Percentiles rank a stretch among this genome's conserved stretches.
These are phyloP conservation scores for Drosophila bifasciata DNA, from an alignment of 1,140 invertebrate genomes.

Conservation along the genomic window DNA sequence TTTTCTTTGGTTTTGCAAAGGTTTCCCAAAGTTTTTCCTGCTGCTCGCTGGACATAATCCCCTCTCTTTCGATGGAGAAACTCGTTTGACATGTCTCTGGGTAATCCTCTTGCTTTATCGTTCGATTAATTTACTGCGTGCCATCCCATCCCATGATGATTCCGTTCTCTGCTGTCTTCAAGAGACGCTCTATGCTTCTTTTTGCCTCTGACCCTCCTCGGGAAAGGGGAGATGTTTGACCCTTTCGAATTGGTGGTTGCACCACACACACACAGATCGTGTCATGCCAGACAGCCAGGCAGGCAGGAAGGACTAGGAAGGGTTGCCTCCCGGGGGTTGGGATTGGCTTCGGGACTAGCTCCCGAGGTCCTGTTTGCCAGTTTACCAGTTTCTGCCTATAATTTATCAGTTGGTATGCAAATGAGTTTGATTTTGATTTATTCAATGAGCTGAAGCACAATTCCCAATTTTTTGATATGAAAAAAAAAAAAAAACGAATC, in stretches of 20 bases:
- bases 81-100: too few relatives aligned
- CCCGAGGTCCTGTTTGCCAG: conserved; percentile 47
- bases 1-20: too few relatives aligned
- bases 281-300: too few relatives aligned
- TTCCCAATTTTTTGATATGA: conserved; percentile 32
- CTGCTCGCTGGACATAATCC: too few relatives aligned
- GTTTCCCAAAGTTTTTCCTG: too few relatives aligned
- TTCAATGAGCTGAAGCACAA: conserved; percentile 79
- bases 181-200: too few relatives aligned
- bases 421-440: conserved; percentile 83
- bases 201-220: not conserved
- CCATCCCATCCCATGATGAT: too few relatives aligned
- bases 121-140: too few relatives aligned
- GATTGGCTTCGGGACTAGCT: conserved; percentile 43
- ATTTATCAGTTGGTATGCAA: conserved; percentile 82
- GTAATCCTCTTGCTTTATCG: too few relatives aligned
- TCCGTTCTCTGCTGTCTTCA: too few relatives aligned
- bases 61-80: too few relatives aligned
- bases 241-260: conserved; percentile 49
- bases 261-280: conserved; percentile 15
- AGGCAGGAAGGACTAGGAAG: too few relatives aligned
- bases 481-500: conserved; percentile 21
- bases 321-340: conserved; percentile 35
- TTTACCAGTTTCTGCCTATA: conserved; percentile 46
- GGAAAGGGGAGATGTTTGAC: conserved; percentile 28